Evolutionary conservation across 2,797 vertebrate genomes (phyloP), one percentile per base, ranked within the genome.

Genomic region (Lutjanus campechanus): DNA sequence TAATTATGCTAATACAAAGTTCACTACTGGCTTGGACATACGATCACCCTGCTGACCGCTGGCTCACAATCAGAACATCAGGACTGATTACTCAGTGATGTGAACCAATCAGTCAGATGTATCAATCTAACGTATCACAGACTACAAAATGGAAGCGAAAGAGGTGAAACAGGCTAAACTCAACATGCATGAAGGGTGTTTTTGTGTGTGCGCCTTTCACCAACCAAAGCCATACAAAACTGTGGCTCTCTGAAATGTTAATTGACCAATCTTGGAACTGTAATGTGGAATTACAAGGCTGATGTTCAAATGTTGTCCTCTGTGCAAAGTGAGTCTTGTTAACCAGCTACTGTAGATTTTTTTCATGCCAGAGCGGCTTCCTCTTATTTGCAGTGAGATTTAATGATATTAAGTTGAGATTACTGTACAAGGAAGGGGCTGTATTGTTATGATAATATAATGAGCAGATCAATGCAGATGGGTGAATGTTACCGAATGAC

Each of bases 401-500:
- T 19, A 29, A 29, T 16, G 46, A 65, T 49, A 36, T 59, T 58
- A 13, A 49, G 49, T 10, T 5, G 0, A 47, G 16, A 49, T 59
- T 17, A 49, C 43, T 20, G 43, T 47, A 29, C 5, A 11, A 17
- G 43, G 54, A 8, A 46, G 44, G 19, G 22, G 15, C 29, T 63
- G n/a, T 76, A 53, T 15, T 65, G 12, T 43, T 54, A 20, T 41
- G 25, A 25, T 49, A 7, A 20, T 6, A 54, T 16, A 36, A 36
- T 63, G 10, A 72, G 36, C 40, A 47, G 49, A 43, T 61, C 15
- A 29, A 50, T 49, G 51, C 40, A 68, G 49, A 67, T 25, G 11
- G 47, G 49, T 49, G 11, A 70, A 40, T 22, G 40, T 29, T 60
- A 36, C 17, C 58, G 25, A 49, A 61, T 51, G 47, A 58, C 51